These are phyloP conservation scores for Palythoa caribaeorum DNA, from an alignment of 92 coral and sea anemone species.

Conservation along the genomic window DNA sequence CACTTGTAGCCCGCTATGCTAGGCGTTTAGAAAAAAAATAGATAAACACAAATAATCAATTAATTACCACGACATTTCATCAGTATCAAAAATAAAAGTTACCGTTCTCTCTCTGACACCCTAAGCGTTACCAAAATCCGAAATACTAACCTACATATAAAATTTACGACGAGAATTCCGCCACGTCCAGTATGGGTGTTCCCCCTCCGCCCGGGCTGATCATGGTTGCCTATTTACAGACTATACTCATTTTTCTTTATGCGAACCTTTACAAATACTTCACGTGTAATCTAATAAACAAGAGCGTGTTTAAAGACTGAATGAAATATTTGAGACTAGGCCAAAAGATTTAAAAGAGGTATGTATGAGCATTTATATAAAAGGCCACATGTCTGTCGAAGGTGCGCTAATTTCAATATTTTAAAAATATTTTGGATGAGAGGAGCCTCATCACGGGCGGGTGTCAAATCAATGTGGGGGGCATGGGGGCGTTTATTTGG, in stretches of 20 bases:
- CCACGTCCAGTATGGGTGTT: background rate
- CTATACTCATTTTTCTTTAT: background rate
- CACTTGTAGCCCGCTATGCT: background rate
- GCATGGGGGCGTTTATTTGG: background rate
- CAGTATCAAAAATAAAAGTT: slow-evolving; percentile 28
- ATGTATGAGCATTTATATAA: background rate
- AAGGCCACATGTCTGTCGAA: background rate
- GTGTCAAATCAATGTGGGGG: background rate
- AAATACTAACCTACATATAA: slow-evolving; percentile 4
- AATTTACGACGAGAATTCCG: slow-evolving; percentile 14
- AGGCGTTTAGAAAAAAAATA: background rate
- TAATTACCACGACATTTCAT: background rate
- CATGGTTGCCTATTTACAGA: slow-evolving; percentile 15
- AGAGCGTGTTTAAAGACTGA: background rate
- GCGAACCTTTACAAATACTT: slow-evolving; percentile 12
- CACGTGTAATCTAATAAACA: background rate
- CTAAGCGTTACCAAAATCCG: slow-evolving; percentile 31
- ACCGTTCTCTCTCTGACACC: slow-evolving; percentile 50
- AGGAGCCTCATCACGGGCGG: background rate
- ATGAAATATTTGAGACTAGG: slow-evolving; percentile 1
- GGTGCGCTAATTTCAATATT: background rate
- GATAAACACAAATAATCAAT: background rate
- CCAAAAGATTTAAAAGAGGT: background rate
- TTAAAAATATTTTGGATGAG: background rate
- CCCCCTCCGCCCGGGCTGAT: background rate